phyloP scores from a whole-genome alignment of 2,797 vertebrate genomes.

The Eulemur mongoz region DNA sequence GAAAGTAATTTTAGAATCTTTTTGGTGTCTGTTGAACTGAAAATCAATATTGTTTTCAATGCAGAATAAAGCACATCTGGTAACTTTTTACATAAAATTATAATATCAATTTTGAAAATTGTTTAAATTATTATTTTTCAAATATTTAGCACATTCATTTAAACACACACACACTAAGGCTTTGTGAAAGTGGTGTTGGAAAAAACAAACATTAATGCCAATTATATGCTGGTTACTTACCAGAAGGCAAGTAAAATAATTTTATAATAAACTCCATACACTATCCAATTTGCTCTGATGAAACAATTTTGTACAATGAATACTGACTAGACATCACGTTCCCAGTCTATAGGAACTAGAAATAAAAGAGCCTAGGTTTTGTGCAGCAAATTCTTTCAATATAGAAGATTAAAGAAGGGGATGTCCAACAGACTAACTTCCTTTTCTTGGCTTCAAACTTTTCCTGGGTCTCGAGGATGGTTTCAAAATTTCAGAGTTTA shows the following conservation, averaged over 20 bases:
- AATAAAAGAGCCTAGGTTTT: not conserved
- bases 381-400: not conserved
- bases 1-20: constrained; percentile 22
- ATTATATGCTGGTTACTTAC: not conserved
- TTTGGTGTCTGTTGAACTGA: not conserved
- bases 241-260: not conserved
- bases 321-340: not conserved
- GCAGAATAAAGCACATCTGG: constrained; percentile 10
- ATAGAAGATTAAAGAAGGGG: not conserved
- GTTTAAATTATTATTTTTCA: constrained; percentile 27
- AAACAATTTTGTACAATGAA: constrained; percentile 36
- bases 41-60: not conserved
- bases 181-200: constrained; percentile 11
- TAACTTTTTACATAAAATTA: constrained; percentile 45
- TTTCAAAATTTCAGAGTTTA: not conserved
- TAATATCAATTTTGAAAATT: constrained; percentile 32
- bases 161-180: not conserved
- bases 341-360: not conserved
- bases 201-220: constrained; percentile 3
- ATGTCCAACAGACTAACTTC: not conserved
- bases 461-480: not conserved
- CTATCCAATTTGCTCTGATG: not conserved
- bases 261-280: not conserved
- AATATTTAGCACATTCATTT: not conserved
- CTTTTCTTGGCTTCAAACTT: not conserved